Conservation (phyloP, 2,888 invertebrate species). For the Sturmia bella region DNA sequence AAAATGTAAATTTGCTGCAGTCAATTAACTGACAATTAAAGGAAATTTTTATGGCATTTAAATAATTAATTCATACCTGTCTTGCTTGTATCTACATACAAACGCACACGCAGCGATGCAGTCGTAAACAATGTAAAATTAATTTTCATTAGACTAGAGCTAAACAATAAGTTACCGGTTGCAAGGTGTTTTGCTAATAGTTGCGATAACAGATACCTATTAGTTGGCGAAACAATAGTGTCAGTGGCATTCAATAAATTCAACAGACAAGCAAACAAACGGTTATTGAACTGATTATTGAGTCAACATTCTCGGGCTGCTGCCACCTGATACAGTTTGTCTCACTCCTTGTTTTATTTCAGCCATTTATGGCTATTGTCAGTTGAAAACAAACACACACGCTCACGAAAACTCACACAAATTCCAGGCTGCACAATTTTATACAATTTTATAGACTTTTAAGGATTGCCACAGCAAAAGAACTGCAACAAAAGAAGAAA, state of each 20-base stretch:
- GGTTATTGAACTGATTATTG: constrained; percentile 64
- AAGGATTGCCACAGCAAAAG: constrained; percentile 57
- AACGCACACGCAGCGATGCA: too few relatives aligned
- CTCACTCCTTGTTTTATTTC: constrained; percentile 59
- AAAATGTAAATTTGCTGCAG: too few relatives aligned
- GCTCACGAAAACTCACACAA: not conserved
- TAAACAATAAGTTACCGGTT: too few relatives aligned
- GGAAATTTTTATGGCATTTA: too few relatives aligned
- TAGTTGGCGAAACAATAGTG: not conserved
- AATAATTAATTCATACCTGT: too few relatives aligned
- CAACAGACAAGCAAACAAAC: constrained; percentile 17
- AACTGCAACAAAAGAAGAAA: constrained; percentile 31
- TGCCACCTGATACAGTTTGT: constrained; percentile 56
- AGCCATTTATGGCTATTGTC: constrained; percentile 54
- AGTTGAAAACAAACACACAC: constrained; percentile 5
- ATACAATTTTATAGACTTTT: constrained; percentile 64
- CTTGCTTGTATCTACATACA: too few relatives aligned
- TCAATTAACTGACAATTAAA: too few relatives aligned
- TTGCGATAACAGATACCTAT: not conserved
- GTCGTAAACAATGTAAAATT: too few relatives aligned
- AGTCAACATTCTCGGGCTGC: constrained; percentile 35
- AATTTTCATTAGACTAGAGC: too few relatives aligned
- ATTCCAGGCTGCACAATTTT: constrained; percentile 35
- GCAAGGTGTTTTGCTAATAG: not conserved
- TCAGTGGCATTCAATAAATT: not conserved